Base-by-base conservation (phyloP, 53 echinoderm and acorn worm genomes). In the Crossaster papposus region DNA sequence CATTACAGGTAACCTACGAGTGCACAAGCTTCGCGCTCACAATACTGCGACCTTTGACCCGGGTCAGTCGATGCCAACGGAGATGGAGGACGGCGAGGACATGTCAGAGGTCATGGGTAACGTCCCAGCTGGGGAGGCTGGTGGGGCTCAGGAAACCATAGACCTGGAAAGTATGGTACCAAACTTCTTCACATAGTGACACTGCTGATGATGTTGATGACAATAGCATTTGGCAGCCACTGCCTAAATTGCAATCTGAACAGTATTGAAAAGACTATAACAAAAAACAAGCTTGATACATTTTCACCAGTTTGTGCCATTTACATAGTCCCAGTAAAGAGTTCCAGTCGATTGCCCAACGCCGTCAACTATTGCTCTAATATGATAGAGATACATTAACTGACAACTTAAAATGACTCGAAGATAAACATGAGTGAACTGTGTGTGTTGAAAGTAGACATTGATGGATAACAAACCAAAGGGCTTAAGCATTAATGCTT, bases 1-100 rank as follows among this genome's bases (percentile, higher is more conserved):
- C 44, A 44, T 24, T 79, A 53, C 94, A 94, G 97, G 95, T 20
- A 97, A 97, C 71, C 79, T 95, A 70, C 92, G 96, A 73, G 93
- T 93, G 1, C 97, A 97, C 71, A 90, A 95, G 50, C 77, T 81
- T 9, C 82, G 97, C 62, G 78, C 91, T 22, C 96, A 96, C 91
- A 89, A 90, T 51, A 51, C 86, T 4, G 50, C 63, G 34, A 26
- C 62, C 8, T 73, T 34, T 54, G 85, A 85, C 64, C 89, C 24
- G 88, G 44, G 31, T 36, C 77, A 71, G 58, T 32, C 54, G 31
- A 44, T 62, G 26, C 44, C 37, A 35, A 54, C 72, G n/a, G 73
- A 14, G 77, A 83, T 76, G 91, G 91, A 83, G 70, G 82, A 80
- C 35, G 44, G 17, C 24, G 38, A 85, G 33, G 90, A 71, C 36